These are phyloP conservation scores for Cygnus buccinator DNA, from an alignment of 2,113 vertebrate species.

Conservation along the genomic window DNA sequence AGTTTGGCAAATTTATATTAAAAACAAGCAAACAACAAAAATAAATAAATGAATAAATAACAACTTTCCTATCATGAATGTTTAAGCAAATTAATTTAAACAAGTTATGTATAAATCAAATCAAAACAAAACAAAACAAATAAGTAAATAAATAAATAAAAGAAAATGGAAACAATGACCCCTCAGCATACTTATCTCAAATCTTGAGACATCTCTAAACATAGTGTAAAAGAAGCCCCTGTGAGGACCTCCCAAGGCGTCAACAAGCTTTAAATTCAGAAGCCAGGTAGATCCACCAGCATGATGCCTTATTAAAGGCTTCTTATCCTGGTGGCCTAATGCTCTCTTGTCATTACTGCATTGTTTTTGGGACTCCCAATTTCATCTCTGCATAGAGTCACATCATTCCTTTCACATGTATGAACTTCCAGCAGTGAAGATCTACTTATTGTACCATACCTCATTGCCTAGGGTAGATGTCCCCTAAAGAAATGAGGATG, in stretches of 20 bases:
- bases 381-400: not conserved
- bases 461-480: not conserved
- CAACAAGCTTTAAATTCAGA: not conserved
- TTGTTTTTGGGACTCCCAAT: not conserved
- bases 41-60: not conserved
- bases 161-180: not conserved
- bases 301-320: not conserved
- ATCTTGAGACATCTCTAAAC: not conserved
- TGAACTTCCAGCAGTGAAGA: not conserved
- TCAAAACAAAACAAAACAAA: not conserved
- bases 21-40: no score
- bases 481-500: not conserved
- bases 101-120: not conserved
- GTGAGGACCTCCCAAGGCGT: not conserved
- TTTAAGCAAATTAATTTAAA: slow-evolving; percentile 68
- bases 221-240: not conserved
- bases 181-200: not conserved
- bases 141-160: not conserved
- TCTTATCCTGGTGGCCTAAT: not conserved
- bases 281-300: not conserved
- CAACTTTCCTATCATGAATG: slow-evolving; percentile 31
- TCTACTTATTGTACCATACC: not conserved
- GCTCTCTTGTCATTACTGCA: not conserved
- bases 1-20: slow-evolving; percentile 51
- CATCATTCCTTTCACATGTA: not conserved